Conservation (phyloP, 2,113 vertebrate genomes). For the Lamprologus ornatipinnis region DNA sequence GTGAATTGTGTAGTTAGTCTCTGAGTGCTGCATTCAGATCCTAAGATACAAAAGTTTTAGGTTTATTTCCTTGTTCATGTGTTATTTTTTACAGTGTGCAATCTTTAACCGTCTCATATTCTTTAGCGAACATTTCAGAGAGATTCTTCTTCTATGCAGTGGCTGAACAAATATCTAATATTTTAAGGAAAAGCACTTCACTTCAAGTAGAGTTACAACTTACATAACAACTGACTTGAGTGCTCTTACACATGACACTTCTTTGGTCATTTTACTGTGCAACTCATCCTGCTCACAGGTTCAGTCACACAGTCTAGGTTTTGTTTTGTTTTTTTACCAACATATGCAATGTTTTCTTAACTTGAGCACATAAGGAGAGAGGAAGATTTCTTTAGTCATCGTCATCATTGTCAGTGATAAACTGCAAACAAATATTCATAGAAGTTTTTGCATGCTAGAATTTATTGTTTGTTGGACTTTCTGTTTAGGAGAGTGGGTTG, state of each 20-base stretch:
- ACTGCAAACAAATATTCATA: not conserved
- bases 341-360: not conserved
- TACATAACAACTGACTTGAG: not conserved
- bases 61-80: not conserved
- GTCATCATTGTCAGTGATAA: not conserved
- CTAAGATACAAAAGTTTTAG: not conserved
- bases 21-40: not conserved
- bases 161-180: not conserved
- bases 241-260: not conserved
- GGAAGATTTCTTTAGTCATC: not conserved
- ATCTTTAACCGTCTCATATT: not conserved
- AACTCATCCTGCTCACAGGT: not conserved
- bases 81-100: not conserved
- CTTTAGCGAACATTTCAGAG: not conserved
- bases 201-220: not conserved
- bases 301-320: not conserved
- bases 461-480: not conserved
- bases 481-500: not conserved
- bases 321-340: rapidly evolving
- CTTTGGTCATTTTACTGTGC: not conserved
- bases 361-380: not conserved
- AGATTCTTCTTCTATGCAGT: not conserved
- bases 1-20: not conserved
- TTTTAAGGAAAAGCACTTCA: not conserved
- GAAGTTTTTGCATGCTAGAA: not conserved